Conservation (phyloP, 1,140 invertebrate genomes). For the Himalopsyche phryganea region DNA sequence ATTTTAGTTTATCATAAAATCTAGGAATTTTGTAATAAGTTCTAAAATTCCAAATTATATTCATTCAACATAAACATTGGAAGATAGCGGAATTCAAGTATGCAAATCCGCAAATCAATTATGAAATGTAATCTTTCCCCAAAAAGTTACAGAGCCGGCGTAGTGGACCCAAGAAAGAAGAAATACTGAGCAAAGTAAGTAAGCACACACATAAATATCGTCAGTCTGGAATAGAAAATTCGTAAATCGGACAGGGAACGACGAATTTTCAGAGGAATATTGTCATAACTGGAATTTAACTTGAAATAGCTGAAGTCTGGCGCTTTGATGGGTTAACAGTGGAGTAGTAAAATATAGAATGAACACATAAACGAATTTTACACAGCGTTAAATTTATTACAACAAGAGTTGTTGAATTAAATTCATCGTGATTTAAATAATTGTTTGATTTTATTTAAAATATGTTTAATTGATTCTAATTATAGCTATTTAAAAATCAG, state of each 20-base stretch:
- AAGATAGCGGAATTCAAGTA: constrained; percentile 32
- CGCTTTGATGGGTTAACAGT: neutral
- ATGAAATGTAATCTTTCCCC: constrained; percentile 28
- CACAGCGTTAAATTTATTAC: too few species aligned
- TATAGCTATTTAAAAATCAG: too few species aligned
- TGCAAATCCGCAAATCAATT: constrained; percentile 34
- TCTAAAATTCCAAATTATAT: neutral
- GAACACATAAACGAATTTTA: too few species aligned
- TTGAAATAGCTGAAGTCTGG: constrained; percentile 7
- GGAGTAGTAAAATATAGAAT: too few species aligned
- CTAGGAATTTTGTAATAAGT: too few species aligned
- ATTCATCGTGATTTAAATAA: too few species aligned
- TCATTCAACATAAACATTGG: constrained; percentile 11
- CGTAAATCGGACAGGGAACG: constrained; percentile 9
- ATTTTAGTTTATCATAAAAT: too few species aligned
- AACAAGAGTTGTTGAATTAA: too few species aligned
- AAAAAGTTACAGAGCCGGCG: neutral
- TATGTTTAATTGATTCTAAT: too few species aligned
- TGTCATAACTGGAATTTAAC: constrained; percentile 25
- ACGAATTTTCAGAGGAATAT: constrained; percentile 14
- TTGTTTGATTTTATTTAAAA: too few species aligned
- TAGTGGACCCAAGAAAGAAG: neutral
- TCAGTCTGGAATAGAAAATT: neutral
- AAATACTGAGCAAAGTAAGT: neutral
- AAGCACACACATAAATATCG: neutral